These are phyloP conservation scores for Manis crassicaudata DNA, from an alignment of 2,797 vertebrate species.

Conservation along the genomic window DNA sequence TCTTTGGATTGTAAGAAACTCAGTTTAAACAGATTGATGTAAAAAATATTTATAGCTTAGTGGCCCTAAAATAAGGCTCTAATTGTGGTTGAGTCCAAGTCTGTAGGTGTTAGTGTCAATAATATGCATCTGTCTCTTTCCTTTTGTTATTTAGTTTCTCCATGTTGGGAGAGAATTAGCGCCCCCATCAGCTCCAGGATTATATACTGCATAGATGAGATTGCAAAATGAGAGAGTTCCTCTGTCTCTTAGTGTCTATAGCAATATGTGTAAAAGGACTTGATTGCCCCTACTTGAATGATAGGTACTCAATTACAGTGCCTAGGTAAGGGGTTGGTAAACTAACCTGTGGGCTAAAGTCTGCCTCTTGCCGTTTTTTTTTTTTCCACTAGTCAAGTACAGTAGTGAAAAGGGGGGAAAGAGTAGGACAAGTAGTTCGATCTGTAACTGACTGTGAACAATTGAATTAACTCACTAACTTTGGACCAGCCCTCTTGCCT, in stretches of 20 bases:
- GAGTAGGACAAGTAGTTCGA: too few species aligned
- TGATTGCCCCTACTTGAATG: neutral
- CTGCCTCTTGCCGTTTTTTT: neutral
- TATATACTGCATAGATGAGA: conserved; percentile 1
- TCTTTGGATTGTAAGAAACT: conserved; percentile 1
- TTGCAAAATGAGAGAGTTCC: neutral
- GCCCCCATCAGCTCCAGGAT: neutral
- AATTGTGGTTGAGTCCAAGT: neutral
- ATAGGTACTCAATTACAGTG: neutral
- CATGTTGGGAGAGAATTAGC: neutral
- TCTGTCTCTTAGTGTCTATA: neutral
- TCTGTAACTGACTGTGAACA: too few species aligned
- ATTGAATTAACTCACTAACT: too few species aligned
- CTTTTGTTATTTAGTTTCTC: conserved; percentile 43
- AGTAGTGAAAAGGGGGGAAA: too few species aligned
- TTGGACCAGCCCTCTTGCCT: neutral
- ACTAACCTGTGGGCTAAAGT: neutral
- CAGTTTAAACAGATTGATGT: neutral
- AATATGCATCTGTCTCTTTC: neutral
- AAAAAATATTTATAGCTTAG: conserved; percentile 13
- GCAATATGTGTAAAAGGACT: neutral
- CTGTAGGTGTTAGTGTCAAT: neutral
- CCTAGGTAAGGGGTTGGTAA: neutral
- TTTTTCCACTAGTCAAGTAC: too few species aligned
- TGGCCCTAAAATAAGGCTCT: neutral